Evolutionary conservation across 2,113 vertebrate species (phyloP), one percentile per base, ranked within the genome.

Genomic region (Lamprotornis superbus): DNA sequence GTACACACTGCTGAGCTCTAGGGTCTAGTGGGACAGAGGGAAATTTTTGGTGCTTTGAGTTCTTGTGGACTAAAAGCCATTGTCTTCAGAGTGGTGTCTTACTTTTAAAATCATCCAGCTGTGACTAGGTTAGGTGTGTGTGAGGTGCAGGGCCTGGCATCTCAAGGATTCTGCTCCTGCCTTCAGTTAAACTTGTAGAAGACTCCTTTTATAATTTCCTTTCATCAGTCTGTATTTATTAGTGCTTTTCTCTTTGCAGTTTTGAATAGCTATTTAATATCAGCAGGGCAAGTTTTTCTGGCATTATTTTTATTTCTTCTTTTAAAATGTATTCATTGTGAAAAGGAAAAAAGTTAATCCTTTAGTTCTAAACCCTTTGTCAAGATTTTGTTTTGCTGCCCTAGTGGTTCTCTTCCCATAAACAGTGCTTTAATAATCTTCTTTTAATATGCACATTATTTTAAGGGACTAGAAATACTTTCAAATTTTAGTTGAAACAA

Each of bases 401-500:
- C 27, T 35, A n/a, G 30, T 92, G 11, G 12, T 85, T 96, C 17
- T 21, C 5, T 60, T 19, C 90, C 60, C 47, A 27, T 69, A 71
- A 59, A 61, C 13, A 70, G 40, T n/a, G 15, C 15, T 87, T 87
- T 22, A 14, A 15, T 65, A 31, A 10, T 76, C 15, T 56, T 93
- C 15, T 73, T 87, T 77, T 64, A 95, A 53, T 33, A 30, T 74
- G 22, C 15, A 55, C 1, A 4, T 2, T 83, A 71, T 63, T 92
- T 90, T 96, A 47, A 83, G 35, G 28, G 52, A 33, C 83, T 90
- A n/a, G 92, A 95, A 96, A 92, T 94, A 73, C 55, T 87, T 93
- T 35, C 85, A 96, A 87, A 89, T 77, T 96, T 96, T 63, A 95
- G 67, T 70, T 91, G 91, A 93, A 97, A 94, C 73, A 35, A 70